Evolutionary conservation across 2,888 invertebrate species (phyloP).

Genomic region (Nemurella pictetii): DNA sequence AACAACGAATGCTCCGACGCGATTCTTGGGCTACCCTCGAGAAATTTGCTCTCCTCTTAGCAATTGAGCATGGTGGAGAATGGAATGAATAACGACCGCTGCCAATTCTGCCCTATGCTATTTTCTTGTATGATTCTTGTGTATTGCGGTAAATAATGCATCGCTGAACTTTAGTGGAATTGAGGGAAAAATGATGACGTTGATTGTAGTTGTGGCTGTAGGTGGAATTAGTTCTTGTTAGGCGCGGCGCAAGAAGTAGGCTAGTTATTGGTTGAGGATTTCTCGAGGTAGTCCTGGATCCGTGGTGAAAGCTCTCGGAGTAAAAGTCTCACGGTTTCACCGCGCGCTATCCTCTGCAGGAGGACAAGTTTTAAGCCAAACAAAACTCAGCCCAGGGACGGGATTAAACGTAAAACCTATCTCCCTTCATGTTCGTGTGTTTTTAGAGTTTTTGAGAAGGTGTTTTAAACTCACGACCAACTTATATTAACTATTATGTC

Average conservation of each 20-base stretch:
- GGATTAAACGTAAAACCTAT: conserved; percentile 36
- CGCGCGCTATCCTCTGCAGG: neutral
- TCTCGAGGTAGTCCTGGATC: neutral
- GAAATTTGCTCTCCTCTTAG: neutral
- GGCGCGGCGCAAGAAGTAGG: neutral
- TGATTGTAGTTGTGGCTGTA: no score
- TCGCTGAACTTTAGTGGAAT: neutral
- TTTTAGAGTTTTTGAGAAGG: conserved; percentile 34
- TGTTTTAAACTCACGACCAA: conserved; percentile 36
- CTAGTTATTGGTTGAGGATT: neutral
- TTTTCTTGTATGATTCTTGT: neutral
- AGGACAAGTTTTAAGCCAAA: conserved; percentile 40
- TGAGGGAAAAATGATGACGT: neutral
- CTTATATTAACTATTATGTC: conserved; percentile 24
- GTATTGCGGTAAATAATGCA: neutral
- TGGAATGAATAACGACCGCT: neutral
- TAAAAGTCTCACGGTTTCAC: neutral
- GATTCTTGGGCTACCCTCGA: neutral
- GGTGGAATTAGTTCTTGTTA: neutral
- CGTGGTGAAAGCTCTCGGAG: neutral
- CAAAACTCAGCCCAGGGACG: conserved; percentile 28
- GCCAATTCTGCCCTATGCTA: neutral
- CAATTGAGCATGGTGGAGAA: neutral
- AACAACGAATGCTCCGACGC: conserved; percentile 19
- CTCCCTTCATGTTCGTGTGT: conserved; percentile 33